Percentiles rank a stretch among this genome's conserved stretches.
These are phyloP conservation scores for Drosophila aldrichi DNA, from an alignment of 2,888 invertebrate genomes.

Conservation along the genomic window DNA sequence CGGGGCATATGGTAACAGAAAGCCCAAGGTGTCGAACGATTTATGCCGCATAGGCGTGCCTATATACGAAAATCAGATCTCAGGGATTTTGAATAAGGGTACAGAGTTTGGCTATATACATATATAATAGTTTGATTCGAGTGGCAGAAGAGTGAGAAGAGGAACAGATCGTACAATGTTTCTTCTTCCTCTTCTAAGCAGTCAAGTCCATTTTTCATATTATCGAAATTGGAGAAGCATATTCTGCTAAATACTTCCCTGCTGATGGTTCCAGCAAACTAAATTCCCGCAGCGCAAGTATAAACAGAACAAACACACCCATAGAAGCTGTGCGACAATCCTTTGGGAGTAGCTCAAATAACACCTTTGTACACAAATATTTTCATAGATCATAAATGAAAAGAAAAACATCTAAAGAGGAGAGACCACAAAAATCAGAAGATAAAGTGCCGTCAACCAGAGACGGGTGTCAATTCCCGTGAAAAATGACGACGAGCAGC, in stretches of 20 bases:
- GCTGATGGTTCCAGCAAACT: conserved; percentile 38
- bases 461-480: conserved; percentile 69
- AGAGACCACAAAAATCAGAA: conserved; percentile 21
- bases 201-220: not conserved
- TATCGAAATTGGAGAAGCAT: conserved; percentile 7
- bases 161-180: not conserved
- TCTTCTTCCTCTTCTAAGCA: not conserved
- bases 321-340: conserved; percentile 53
- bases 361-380: conserved; percentile 64
- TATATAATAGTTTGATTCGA: conserved; percentile 2
- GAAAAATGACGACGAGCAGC: conserved; percentile 66
- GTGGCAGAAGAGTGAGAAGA: no score
- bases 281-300: conserved; percentile 47
- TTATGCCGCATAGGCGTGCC: conserved; percentile 54
- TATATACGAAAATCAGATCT: conserved; percentile 37
- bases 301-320: conserved; percentile 49
- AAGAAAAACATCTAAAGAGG: conserved; percentile 15
- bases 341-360: conserved; percentile 63
- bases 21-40: conserved; percentile 63
- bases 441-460: conserved; percentile 43
- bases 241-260: conserved; percentile 21
- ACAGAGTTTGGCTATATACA: conserved; percentile 15
- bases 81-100: conserved; percentile 37
- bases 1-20: conserved; percentile 28
- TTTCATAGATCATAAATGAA: conserved; percentile 62